phyloP scores from a whole-genome alignment of 2,797 vertebrate genomes.

The Emys orbicularis region DNA sequence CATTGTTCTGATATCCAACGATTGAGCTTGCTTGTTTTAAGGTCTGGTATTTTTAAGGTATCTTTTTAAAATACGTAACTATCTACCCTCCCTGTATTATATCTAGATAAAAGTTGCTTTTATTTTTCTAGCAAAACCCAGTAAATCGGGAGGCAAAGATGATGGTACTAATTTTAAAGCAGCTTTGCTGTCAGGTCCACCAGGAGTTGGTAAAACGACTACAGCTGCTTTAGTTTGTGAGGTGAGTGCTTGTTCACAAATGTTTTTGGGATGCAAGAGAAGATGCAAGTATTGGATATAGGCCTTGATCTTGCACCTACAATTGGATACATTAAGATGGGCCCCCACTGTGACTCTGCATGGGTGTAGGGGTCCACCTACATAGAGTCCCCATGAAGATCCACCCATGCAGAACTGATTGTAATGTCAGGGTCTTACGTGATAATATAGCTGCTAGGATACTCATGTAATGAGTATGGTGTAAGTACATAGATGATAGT shows the following conservation, averaged over 20 bases:
- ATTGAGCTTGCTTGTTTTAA: neutral
- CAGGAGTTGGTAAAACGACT: constrained; percentile 98
- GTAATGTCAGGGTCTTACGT: neutral
- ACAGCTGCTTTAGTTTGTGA: constrained; percentile 94
- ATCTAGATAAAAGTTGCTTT: neutral
- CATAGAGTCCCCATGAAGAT: too few species aligned
- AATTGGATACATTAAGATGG: neutral
- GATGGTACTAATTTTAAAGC: constrained; percentile 91
- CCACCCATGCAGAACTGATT: neutral
- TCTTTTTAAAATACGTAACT: neutral
- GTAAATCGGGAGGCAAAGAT: constrained; percentile 90
- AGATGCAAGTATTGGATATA: too few species aligned
- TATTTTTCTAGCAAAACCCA: constrained; percentile 76
- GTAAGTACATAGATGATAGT: neutral
- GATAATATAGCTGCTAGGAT: neutral
- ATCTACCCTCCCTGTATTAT: neutral
- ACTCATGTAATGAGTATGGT: neutral
- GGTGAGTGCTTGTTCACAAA: constrained; percentile 80
- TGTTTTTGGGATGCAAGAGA: neutral
- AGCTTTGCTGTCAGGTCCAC: constrained; percentile 95
- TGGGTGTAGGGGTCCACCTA: neutral
- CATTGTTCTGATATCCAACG: neutral
- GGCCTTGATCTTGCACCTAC: neutral
- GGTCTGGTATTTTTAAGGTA: neutral
- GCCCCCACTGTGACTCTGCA: fast-evolving